Evolutionary conservation across 2,797 vertebrate species (phyloP), one percentile per base, ranked within the genome.

Genomic region (Bovichtus variegatus): DNA sequence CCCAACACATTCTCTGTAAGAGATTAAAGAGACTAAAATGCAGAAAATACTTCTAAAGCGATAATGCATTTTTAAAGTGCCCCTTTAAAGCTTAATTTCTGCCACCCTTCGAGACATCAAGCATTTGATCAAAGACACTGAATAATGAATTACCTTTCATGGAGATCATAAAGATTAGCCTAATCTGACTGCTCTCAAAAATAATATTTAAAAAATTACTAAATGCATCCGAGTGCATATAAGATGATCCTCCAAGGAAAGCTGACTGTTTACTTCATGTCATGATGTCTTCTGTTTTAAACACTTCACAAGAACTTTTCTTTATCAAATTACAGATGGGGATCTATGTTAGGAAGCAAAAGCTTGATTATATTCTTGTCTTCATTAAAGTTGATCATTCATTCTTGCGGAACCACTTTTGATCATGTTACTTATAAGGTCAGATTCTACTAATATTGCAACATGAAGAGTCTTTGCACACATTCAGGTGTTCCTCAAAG

Each of bases 81-180:
- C 27, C 64, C 36, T 85, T 82, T 71, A 82, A 83, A 76, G 61
- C 49, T 65, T 51, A 41, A 86, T 82, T 74, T 61, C 38, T 76
- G 76, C 31, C 69, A 43, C 36, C 51, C 71, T 72, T 8, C 8
- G 58, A 80, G 67, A 58, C 50, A 65, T 72, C 74, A 74, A 59
- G 55, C 66, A 29, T 70, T 65, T 66, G 68, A 87, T 89, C 75
- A 84, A 80, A 83, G 62, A n/a, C 8, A 5, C 19, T 85, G 68
- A 86, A 89, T 90, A 74, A 89, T 86, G 78, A 74, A 87, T 54
- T 40, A 61, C 61, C 60, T 72, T 84, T 79, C 83, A 75, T 49
- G 63, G 51, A 83, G 80, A 90, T 87, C 63, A 68, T 72, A 72
- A 78, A 79, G 76, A 87, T 86, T 65, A 83, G 19, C 9, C 29